Conservation (phyloP, 2,888 invertebrate species). For the Operophtera brumata region DNA sequence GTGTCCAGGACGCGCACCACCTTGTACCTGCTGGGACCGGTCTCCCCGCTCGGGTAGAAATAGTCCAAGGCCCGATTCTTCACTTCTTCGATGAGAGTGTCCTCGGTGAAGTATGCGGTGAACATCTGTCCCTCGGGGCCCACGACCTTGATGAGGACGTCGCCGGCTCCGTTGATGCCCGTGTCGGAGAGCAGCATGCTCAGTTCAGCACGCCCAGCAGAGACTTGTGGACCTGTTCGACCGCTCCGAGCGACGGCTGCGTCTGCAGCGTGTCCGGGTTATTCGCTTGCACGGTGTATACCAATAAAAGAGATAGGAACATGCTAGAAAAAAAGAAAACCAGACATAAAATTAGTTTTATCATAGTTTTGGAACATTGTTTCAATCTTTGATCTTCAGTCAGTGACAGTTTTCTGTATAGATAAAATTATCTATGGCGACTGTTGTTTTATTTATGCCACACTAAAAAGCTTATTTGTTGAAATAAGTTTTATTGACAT, state of each 20-base stretch:
- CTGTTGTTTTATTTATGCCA: too few relatives aligned
- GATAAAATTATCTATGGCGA: too few relatives aligned
- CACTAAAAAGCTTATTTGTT: too few relatives aligned
- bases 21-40: constrained; percentile 60
- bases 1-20: constrained; percentile 66
- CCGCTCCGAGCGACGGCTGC: too few relatives aligned
- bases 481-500: too few relatives aligned
- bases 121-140: constrained; percentile 68
- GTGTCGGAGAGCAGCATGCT: constrained; percentile 64
- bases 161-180: constrained; percentile 46
- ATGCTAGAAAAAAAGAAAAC: constrained; percentile 53
- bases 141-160: constrained; percentile 62
- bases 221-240: too few relatives aligned
- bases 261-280: too few relatives aligned
- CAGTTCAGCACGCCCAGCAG: neutral
- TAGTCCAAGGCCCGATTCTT: constrained; percentile 64
- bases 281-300: constrained; percentile 37
- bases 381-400: too few relatives aligned
- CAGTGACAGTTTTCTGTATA: too few relatives aligned
- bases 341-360: constrained; percentile 52
- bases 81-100: constrained; percentile 67
- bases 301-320: constrained; percentile 45
- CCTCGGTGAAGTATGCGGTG: constrained; percentile 58
- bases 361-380: constrained; percentile 41
- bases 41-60: constrained; percentile 69